Percentiles rank a stretch among this genome's conserved stretches.
phyloP scores from a whole-genome alignment of 2,888 invertebrate species.

The Seira sanloemensis region DNA sequence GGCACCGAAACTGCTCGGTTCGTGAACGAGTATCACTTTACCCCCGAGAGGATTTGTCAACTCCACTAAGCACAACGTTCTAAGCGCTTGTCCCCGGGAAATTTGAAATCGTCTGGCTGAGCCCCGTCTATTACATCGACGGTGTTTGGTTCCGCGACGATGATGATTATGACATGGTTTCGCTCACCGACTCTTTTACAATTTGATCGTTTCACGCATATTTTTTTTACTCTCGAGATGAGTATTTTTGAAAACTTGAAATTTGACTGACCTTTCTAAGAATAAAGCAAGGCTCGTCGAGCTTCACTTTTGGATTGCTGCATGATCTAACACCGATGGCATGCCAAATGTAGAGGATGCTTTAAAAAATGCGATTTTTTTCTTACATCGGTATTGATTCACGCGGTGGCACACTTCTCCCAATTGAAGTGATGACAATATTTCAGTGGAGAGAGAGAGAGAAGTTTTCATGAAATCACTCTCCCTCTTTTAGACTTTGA shows the following conservation, averaged over 20 bases:
- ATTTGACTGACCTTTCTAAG: conserved; percentile 62
- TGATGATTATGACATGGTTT: conserved; percentile 58
- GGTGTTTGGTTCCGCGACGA: conserved; percentile 30
- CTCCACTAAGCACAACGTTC: too few species aligned
- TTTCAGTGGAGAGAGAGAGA: too few species aligned
- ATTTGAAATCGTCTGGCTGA: too few species aligned
- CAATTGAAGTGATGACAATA: background rate
- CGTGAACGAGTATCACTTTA: too few species aligned
- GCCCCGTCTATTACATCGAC: too few species aligned
- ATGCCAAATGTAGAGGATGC: conserved; percentile 28
- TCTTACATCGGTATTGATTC: too few species aligned
- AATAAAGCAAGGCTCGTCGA: conserved; percentile 65
- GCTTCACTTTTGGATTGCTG: conserved; percentile 28
- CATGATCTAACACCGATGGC: conserved; percentile 59
- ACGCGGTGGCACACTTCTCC: background rate
- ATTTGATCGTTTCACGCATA: conserved; percentile 57
- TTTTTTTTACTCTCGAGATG: conserved; percentile 15
- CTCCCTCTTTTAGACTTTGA: background rate
- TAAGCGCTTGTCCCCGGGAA: too few species aligned
- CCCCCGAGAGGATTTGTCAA: too few species aligned
- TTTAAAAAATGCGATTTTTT: too few species aligned
- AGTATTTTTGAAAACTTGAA: conserved; percentile 22
- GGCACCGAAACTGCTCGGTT: too few species aligned
- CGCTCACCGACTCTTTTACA: conserved; percentile 43
- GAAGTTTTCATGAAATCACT: conserved; percentile 5